Evolutionary conservation across 1,140 invertebrate species (phyloP).

Genomic region (Drosophila kepulauana): DNA sequence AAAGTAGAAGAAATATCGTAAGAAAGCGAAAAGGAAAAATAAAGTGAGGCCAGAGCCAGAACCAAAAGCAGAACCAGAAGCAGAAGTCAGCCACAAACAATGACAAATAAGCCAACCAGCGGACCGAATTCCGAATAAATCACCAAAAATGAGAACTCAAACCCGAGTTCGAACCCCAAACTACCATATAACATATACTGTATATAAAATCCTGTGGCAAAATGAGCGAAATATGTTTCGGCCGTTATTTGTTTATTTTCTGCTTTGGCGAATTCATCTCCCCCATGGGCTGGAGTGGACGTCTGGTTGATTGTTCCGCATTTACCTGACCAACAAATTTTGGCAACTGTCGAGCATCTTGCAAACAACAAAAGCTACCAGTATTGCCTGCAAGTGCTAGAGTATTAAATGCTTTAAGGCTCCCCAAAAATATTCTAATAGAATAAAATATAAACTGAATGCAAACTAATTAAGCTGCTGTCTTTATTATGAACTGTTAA

Average conservation of each 20-base stretch:
- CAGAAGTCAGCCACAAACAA: slow-evolving; percentile 55
- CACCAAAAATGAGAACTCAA: slow-evolving; percentile 63
- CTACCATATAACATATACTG: background rate
- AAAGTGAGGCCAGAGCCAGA: slow-evolving; percentile 22
- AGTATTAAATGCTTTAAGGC: background rate
- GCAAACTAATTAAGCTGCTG: slow-evolving; percentile 8
- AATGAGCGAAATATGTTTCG: slow-evolving; percentile 50
- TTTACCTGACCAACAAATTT: slow-evolving; percentile 5
- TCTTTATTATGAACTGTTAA: background rate
- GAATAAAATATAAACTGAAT: slow-evolving; percentile 36
- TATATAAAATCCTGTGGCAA: background rate
- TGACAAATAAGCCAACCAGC: slow-evolving; percentile 69
- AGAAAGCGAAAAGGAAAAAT: slow-evolving; percentile 14
- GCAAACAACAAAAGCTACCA: background rate
- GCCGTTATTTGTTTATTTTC: slow-evolving; percentile 48
- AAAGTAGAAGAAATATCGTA: slow-evolving; percentile 27
- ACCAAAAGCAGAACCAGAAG: slow-evolving; percentile 29
- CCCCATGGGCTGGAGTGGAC: slow-evolving; percentile 8
- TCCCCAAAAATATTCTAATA: slow-evolving; percentile 9
- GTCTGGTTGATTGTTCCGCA: background rate
- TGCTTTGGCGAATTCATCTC: slow-evolving; percentile 50
- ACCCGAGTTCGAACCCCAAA: slow-evolving; percentile 1
- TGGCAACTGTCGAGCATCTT: background rate
- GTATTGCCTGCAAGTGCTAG: slow-evolving; percentile 35
- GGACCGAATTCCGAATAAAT: slow-evolving; percentile 72